These are phyloP conservation scores for Eristalis arbustorum DNA, from an alignment of 2,888 invertebrate species.

Conservation along the genomic window DNA sequence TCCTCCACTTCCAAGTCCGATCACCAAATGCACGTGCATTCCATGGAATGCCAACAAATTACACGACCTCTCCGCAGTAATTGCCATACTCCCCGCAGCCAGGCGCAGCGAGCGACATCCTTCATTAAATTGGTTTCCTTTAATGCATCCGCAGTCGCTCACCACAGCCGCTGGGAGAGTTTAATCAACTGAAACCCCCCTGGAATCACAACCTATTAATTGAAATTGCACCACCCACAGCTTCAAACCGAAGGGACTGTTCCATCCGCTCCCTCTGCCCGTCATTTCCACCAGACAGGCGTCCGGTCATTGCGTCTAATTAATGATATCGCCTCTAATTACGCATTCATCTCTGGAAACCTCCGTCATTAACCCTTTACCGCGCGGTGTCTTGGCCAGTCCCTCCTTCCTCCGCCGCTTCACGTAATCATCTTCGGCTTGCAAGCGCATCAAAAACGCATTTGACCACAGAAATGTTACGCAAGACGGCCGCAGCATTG, in stretches of 20 bases:
- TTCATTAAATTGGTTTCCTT: background rate
- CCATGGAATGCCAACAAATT: no score
- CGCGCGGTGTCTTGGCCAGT: background rate
- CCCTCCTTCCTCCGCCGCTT: background rate
- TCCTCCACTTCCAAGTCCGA: no score
- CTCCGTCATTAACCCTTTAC: constrained; percentile 39
- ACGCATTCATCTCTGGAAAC: constrained; percentile 53
- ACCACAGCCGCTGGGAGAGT: background rate
- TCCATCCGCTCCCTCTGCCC: background rate
- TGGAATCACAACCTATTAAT: constrained; percentile 26
- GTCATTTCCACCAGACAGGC: background rate
- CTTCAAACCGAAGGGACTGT: no score
- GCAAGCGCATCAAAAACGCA: constrained; percentile 61
- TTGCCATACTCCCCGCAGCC: no score
- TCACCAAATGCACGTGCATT: no score
- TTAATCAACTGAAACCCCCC: constrained; percentile 12
- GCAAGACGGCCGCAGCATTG: background rate
- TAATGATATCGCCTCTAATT: constrained; percentile 57
- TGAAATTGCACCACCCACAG: background rate
- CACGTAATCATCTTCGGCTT: constrained; percentile 30
- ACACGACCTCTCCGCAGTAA: no score
- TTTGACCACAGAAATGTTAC: constrained; percentile 27
- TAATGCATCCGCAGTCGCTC: background rate
- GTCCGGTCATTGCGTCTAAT: constrained; percentile 50
- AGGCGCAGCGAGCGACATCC: no score